Conservation (phyloP, 2,113 vertebrate species). For the Odocoileus virginianus region DNA sequence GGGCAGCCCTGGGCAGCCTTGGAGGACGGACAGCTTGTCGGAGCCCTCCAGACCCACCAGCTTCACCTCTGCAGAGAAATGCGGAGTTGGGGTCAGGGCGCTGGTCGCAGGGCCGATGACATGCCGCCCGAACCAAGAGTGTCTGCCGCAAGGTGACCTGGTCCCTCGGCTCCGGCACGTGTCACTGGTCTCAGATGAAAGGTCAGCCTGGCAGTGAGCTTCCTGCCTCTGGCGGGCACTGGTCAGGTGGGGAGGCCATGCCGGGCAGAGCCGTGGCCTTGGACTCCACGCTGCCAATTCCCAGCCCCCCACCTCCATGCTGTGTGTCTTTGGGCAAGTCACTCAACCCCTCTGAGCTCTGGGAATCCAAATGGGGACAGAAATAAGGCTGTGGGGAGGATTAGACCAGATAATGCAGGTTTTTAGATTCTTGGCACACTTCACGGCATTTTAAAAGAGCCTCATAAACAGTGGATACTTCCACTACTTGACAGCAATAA, state of each 20-base stretch:
- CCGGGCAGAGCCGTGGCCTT: not conserved
- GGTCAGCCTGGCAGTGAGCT: not conserved
- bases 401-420: fast-evolving
- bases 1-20: slow-evolving; percentile 33
- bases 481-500: fast-evolving
- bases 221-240: fast-evolving
- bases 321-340: not conserved
- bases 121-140: fast-evolving
- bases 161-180: not conserved
- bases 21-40: slow-evolving; percentile 41
- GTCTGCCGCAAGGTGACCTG: fast-evolving
- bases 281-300: too few relatives aligned
- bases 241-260: fast-evolving
- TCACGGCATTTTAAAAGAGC: not conserved
- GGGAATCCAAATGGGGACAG: not conserved
- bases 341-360: not conserved
- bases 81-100: fast-evolving
- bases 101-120: fast-evolving
- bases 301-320: not conserved
- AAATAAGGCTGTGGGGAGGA: too few relatives aligned
- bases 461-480: fast-evolving
- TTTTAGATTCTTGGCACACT: fast-evolving
- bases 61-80: slow-evolving; percentile 31
- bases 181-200: not conserved
- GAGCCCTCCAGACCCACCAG: slow-evolving; percentile 21